Conservation (phyloP, 2,888 invertebrate species). For the Drosophila mayaguana region DNA sequence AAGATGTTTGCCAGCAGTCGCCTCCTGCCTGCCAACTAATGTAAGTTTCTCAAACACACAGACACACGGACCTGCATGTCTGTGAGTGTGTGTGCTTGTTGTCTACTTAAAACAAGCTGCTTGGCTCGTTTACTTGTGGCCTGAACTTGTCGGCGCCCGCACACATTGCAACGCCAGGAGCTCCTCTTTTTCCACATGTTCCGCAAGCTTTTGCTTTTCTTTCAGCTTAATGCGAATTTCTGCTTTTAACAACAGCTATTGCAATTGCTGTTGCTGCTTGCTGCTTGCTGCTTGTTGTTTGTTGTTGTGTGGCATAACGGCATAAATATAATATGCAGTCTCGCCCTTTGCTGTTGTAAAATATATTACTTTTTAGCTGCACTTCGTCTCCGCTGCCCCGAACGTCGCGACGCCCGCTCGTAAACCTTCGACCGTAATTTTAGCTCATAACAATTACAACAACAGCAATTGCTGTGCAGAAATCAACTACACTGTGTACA, state of each 20-base stretch:
- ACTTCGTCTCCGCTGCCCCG: not conserved
- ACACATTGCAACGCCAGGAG: constrained; percentile 2
- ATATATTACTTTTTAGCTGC: constrained; percentile 74
- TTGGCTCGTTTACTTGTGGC: constrained; percentile 75
- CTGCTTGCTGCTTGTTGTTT: constrained; percentile 30
- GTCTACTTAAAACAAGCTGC: constrained; percentile 74
- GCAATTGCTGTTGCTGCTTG: constrained; percentile 52
- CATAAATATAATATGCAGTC: constrained; percentile 79
- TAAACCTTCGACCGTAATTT: constrained; percentile 60
- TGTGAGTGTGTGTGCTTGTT: constrained; percentile 5
- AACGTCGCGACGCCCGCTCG: not conserved
- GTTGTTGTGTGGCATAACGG: constrained; percentile 52
- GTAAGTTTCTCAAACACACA: constrained; percentile 36
- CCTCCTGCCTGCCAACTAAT: constrained; percentile 55
- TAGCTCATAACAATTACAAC: constrained; percentile 78
- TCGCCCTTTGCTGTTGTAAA: constrained; percentile 73
- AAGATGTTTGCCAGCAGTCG: constrained; percentile 65
- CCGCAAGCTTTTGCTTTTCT: constrained; percentile 65
- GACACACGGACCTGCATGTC: not conserved
- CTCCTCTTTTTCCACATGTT: constrained; percentile 10
- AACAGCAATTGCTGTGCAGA: constrained; percentile 64
- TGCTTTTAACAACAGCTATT: constrained; percentile 75
- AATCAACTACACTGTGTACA: constrained; percentile 56
- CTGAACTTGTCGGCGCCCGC: constrained; percentile 61
- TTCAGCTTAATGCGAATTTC: constrained; percentile 77